These are phyloP conservation scores for Aleiodes alternator DNA, from an alignment of 2,888 invertebrate species.

Conservation along the genomic window DNA sequence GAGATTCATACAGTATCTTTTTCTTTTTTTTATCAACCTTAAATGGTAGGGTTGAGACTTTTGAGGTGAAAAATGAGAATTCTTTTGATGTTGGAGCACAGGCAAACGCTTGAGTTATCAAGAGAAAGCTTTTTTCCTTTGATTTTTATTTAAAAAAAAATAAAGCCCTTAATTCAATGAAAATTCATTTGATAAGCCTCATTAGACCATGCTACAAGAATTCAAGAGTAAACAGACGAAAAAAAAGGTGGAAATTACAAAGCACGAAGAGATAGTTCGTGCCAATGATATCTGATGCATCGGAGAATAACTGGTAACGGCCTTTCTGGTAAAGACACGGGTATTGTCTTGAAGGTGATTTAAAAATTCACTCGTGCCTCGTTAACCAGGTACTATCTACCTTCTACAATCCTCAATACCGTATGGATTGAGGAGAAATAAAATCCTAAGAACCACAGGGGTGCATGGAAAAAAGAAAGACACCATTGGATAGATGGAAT, in stretches of 20 bases:
- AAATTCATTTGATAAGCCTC: too few relatives aligned
- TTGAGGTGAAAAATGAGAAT: too few relatives aligned
- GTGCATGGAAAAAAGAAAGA: slow-evolving; percentile 17
- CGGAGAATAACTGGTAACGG: slow-evolving; percentile 72
- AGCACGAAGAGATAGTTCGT: slow-evolving; percentile 60
- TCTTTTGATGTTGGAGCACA: too few relatives aligned
- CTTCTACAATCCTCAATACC: slow-evolving; percentile 60
- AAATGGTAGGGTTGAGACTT: background rate
- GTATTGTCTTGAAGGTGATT: slow-evolving; percentile 73
- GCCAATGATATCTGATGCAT: slow-evolving; percentile 73
- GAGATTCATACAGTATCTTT: slow-evolving; percentile 1
- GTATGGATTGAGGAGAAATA: slow-evolving; percentile 47
- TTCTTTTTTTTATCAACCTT: background rate
- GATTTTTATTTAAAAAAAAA: too few relatives aligned
- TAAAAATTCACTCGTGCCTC: slow-evolving; percentile 75
- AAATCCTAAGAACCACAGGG: slow-evolving; percentile 51
- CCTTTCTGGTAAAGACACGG: slow-evolving; percentile 52
- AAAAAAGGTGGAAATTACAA: slow-evolving; percentile 1
- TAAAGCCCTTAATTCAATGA: too few relatives aligned
- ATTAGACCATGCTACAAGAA: too few relatives aligned
- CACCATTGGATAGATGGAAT: slow-evolving; percentile 42
- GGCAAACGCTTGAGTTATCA: too few relatives aligned
- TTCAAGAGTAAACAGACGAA: slow-evolving; percentile 12
- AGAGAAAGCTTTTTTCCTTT: too few relatives aligned
- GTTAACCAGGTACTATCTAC: slow-evolving; percentile 71